Percentiles rank a stretch among this genome's conserved stretches.
Evolutionary conservation across 2,113 vertebrate genomes (phyloP).

Genomic region (Ranitomeya variabilis): DNA sequence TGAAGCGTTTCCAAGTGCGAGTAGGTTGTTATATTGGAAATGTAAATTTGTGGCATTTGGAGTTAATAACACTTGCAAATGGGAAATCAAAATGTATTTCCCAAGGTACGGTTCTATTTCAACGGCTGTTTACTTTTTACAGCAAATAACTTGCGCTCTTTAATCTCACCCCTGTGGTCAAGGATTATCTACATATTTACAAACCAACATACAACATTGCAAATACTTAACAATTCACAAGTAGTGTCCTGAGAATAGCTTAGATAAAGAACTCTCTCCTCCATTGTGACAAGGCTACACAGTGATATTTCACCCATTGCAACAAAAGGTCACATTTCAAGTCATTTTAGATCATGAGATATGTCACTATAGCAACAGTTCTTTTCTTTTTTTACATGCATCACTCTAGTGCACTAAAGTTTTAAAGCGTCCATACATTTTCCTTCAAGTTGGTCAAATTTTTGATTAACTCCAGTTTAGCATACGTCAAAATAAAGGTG

Average conservation of each 20-base stretch:
- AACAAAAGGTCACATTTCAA: neutral
- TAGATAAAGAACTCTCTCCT: neutral
- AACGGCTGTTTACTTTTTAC: neutral
- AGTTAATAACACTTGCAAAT: slow-evolving; percentile 13
- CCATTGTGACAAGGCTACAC: neutral
- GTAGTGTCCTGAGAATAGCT: neutral
- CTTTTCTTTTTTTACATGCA: neutral
- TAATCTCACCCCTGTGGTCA: neutral
- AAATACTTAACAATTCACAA: neutral
- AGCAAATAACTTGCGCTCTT: neutral
- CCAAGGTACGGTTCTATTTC: neutral
- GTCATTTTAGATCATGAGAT: neutral
- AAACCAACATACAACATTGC: neutral
- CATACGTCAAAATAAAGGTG: too few species aligned
- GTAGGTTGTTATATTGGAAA: neutral
- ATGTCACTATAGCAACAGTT: neutral
- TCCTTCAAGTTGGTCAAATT: too few species aligned
- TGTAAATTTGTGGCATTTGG: slow-evolving; percentile 2
- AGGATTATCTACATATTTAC: slow-evolving; percentile 20
- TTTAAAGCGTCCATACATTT: neutral
- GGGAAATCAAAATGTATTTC: neutral
- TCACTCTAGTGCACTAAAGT: neutral
- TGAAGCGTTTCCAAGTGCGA: neutral
- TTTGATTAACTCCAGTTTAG: too few species aligned
- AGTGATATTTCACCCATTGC: neutral